These are phyloP conservation scores for Gymnorhina tibicen DNA, from an alignment of 2,113 vertebrate genomes.

Conservation along the genomic window DNA sequence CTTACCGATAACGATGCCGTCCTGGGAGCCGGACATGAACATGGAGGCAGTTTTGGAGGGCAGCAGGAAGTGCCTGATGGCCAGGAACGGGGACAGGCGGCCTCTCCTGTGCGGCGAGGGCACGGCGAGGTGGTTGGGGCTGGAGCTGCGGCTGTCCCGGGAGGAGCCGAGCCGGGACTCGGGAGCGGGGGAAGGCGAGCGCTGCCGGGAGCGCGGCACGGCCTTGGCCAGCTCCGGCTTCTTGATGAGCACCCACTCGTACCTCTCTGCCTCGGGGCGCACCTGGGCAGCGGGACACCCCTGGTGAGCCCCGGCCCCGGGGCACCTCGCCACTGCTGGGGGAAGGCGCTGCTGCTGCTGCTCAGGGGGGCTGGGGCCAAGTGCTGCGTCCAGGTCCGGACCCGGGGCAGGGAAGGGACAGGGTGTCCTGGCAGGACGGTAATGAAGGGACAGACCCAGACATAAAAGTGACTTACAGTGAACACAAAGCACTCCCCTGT, in stretches of 20 bases:
- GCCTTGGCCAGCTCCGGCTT: constrained; percentile 71
- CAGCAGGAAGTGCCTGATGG: constrained; percentile 73
- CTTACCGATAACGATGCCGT: constrained; percentile 78
- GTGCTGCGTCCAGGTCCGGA: fast-evolving
- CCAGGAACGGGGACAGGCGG: constrained; percentile 64
- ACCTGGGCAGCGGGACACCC: constrained; percentile 66
- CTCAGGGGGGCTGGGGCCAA: no score
- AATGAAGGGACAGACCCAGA: background rate
- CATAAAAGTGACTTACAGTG: constrained; percentile 65
- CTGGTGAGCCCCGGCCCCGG: background rate
- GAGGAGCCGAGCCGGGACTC: background rate
- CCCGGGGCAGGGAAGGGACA: background rate
- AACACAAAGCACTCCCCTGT: constrained; percentile 88
- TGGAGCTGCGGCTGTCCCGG: background rate
- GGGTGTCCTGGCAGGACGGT: background rate
- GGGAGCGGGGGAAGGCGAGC: background rate
- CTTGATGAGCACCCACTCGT: constrained; percentile 80
- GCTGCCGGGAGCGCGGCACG: constrained; percentile 2
- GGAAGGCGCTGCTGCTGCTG: background rate
- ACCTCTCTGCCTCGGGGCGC: constrained; percentile 77
- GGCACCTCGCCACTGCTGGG: background rate
- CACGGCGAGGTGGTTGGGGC: constrained; percentile 64
- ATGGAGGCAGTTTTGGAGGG: constrained; percentile 73
- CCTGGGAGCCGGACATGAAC: constrained; percentile 77
- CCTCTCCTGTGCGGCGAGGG: background rate